phyloP scores from a whole-genome alignment of 2,797 vertebrate genomes.

The Peromyscus aztecus region DNA sequence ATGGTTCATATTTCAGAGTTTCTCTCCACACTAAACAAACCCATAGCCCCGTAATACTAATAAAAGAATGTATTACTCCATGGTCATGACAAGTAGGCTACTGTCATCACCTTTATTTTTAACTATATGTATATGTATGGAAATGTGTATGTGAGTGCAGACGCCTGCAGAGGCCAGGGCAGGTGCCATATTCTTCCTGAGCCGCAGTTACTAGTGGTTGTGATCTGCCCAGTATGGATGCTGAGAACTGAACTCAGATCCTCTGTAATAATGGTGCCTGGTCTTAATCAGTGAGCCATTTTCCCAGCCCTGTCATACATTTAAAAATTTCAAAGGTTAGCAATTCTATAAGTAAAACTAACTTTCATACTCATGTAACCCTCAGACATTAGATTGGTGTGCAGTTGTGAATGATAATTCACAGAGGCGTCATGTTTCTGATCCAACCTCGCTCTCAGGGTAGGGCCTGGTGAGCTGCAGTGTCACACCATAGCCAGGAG shows the following conservation, averaged over 20 bases:
- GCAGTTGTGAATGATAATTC: background rate
- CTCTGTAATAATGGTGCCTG: background rate
- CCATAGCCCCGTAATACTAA: background rate
- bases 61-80: background rate
- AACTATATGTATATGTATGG: background rate
- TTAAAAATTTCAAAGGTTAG: background rate
- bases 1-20: background rate
- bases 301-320: background rate
- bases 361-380: background rate
- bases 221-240: background rate
- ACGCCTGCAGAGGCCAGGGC: background rate
- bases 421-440: fast-evolving
- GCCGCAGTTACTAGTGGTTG: background rate
- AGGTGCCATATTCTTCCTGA: too few relatives aligned
- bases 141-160: background rate
- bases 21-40: background rate
- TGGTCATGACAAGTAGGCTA: background rate
- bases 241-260: background rate
- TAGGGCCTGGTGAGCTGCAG: background rate
- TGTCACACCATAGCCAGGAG: background rate
- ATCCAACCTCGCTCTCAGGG: background rate
- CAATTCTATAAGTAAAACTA: background rate
- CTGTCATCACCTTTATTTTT: background rate
- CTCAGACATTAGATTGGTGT: background rate
- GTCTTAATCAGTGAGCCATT: background rate